Base-by-base conservation (phyloP, 2,113 vertebrate species). In the Piprites chloris region DNA sequence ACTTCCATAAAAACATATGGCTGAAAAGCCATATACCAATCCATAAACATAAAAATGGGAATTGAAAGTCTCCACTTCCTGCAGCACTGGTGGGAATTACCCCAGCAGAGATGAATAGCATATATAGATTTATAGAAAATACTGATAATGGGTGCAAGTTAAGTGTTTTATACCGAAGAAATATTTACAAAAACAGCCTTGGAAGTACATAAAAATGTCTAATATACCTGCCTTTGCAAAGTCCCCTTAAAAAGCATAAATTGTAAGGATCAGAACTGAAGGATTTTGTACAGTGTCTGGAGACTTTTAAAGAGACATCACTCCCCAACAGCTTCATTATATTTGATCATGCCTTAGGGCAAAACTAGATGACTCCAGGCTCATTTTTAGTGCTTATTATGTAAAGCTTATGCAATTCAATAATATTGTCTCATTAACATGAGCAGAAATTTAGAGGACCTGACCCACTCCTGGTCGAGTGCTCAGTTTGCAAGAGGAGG, bases 351-450 rank as follows among this genome's bases (percentile, higher is more conserved):
- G 83, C 75, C 77, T 72, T 11, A 15, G 61, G 68, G 65, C 44
- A 3, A 20, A 30, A 20, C 37, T 21, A 7, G 63, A 32, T 26
- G 18, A 47, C 63, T 84, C 18, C 62, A 37, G 75, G 52, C 58
- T 72, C 33, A 3, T 35, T 65, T 42, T 8, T 26, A 4, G 7
- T 4, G 21, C 32, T 68, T n/a, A 20, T 18, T 46, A 50, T 12
- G 21, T 32, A 63, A 59, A 79, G 47, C 28, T 71, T 6, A 11
- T 23, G 8, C 16, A 33, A 35, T 21, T 32, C 41, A 27, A 3
- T 3, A 44, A 12, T 0, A 7, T 61, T 50, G 2, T 20, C 35
- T n/a, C 67, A 16, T 32, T 56, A 66, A 52, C 15, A 22, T 0
- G 1, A 63, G 19, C 26, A 52, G 73, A 33, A 46, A 32, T 39